Base-by-base conservation (phyloP, 2,113 vertebrate genomes). In the Seriola dumerili region DNA sequence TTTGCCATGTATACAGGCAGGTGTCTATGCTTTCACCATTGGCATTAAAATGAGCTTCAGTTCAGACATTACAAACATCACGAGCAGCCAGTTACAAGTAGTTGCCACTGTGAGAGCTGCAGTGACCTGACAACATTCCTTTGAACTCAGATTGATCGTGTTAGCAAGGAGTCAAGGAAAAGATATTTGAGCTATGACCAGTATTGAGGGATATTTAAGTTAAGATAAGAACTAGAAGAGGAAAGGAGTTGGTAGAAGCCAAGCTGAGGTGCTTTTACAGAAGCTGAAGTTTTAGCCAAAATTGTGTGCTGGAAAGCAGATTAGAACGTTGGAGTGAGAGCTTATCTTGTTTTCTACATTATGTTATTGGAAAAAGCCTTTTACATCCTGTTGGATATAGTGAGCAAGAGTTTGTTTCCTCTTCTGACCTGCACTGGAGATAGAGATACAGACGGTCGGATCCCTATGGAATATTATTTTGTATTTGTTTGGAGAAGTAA, bases 61-160 rank as follows among this genome's bases (percentile, higher is more conserved):
- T 78, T 69, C 5, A 8, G 17, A 61, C 8, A 63, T 82, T 50
- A 21, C 4, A 34, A 66, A 44, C 16, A 57, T 62, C 14, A 23
- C 7, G 0, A 58, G 71, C 62, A 57, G 36, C 12, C 12, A 10
- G 36, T 17, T 36, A 23, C 4, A 29, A 50, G 36, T 48, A 21
- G 17, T 61, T 17, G 25, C 40, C 32, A 4, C 32, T 16, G 32
- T 38, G 44, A 79, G 57, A 50, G 21, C 52, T 4, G 12, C 64
- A 76, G 58, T 76, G 65, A 79, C 76, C 29, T 29, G 75, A 72
- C 59, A 19, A 13, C 83, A 50, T 84, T 86, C 72, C 61, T 82
- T 48, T 59, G 14, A 74, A 55, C 52, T 64, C 16, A 46, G 46
- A 38, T 57, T 63, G 9, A 50, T 52, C 25, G 40, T 16, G 61